Base-by-base conservation (phyloP, 2,113 vertebrate genomes). In the Melanotaenia duboulayi region DNA sequence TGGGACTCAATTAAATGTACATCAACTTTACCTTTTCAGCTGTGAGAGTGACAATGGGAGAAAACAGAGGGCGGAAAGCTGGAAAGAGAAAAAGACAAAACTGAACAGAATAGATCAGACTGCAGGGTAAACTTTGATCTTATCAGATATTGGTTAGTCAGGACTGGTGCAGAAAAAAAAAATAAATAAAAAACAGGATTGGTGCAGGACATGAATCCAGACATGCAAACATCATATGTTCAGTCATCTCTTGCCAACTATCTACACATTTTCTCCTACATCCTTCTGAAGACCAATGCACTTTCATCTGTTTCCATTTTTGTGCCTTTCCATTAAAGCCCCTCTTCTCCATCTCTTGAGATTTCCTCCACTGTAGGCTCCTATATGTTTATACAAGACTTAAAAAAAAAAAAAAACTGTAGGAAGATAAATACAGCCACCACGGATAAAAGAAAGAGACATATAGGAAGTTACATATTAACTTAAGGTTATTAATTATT, bases 401-500 rank as follows among this genome's bases (percentile, higher is more conserved):
- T 90, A 75, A 90, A 87, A 91, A n/a, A 90, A 87, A 91, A n/a
- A n/a, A n/a, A 61, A 64, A 59, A 64, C 63, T 54, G 52, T 40
- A 55, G 42, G 59, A 69, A 62, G 37, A 42, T 64, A 35, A 11
- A 25, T 3, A 20, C 16, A 72, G 19, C 48, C 59, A 51, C 19
- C 25, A 58, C 69, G 68, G 71, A 56, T 22, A 35, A 42, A 12
- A 25, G 42, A 51, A 32, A 42, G 9, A 50, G 4, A 51, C 8
- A 28, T 39, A 55, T 28, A 55, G 32, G 40, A 19, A 19, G n/a
- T 58, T 3, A 40, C 1, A 4, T 50, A 63, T 50, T 13, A 20
- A 42, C 14, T 35, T 7, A 3, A 11, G 44, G 7, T 50, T 55
- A 19, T n/a, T 28, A 39, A 42, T 51, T 2, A 51, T 13, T 37